Evolutionary conservation across 2,888 invertebrate genomes (phyloP), one percentile per base, ranked within the genome.

Genomic region (Seladonia tumulorum): DNA sequence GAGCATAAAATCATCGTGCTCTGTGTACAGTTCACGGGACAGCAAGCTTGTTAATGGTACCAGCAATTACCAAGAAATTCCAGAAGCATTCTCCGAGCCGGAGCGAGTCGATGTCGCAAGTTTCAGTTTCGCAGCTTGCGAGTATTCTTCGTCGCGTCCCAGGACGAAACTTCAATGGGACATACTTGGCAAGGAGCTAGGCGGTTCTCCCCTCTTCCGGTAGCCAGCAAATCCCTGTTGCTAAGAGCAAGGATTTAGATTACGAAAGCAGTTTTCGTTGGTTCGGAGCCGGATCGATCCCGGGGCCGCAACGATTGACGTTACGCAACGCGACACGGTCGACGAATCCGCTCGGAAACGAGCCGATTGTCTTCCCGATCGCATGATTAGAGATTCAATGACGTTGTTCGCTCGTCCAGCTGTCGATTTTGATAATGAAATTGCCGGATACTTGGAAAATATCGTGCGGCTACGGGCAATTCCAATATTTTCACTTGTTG

Each of bases 231-330:
- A 68, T 29, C 83, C 77, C 71, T 75, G 83, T 84, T 71, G 74
- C 84, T 63, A 76, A 83, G 71, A 79, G 84, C 60, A 57, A 79
- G 85, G 75, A 85, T 85, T 85, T 76, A 75, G 85, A 84, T 85
- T 79, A 57, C 85, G 83, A 83, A 83, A 83, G 84, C 83, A 76
- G 85, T 85, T 83, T 83, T 85, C 78, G 84, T 83, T 35, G 79
- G 71, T 68, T 39, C 39, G 75, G 63, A 42, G 60, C 68, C 29
- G 35, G 79, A 83, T 85, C 85, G 85, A 85, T 85, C 76, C 85
- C 10, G 25, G 35, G 71, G n/a, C 29, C 79, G 72, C 76, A 53
- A 60, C 79, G 72, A 79, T 84, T 84, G 84, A 79, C 85, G 85
- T 84, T 85, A 79, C 85, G 85, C 84, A 84, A 85, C 76, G 53